Conservation (phyloP, 2,113 vertebrate species). For the Passer domesticus region DNA sequence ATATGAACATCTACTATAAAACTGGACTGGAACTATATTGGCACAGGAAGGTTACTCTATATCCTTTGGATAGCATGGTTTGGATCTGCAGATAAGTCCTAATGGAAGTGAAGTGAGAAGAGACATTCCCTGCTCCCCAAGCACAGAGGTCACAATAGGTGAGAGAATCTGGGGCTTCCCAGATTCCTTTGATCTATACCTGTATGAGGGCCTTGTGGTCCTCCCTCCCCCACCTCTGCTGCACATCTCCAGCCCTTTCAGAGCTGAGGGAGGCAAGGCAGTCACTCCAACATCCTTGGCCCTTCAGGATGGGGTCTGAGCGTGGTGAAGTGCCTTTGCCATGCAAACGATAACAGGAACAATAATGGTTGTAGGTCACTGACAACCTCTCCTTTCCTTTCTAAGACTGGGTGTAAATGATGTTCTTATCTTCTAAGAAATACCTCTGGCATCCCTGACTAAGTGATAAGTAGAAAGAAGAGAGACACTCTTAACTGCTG, state of each 20-base stretch:
- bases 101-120: background rate
- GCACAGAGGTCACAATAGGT: fast-evolving
- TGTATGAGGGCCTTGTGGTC: too few species aligned
- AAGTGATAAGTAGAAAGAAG: constrained; percentile 55
- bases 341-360: constrained; percentile 12
- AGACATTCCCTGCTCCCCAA: background rate
- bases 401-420: constrained; percentile 16
- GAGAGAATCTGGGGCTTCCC: background rate
- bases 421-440: constrained; percentile 53
- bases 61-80: background rate
- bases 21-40: background rate
- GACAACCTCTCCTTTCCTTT: constrained; percentile 20
- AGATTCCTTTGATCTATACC: background rate
- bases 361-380: constrained; percentile 1
- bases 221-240: background rate
- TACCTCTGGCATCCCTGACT: constrained; percentile 48
- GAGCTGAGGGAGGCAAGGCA: background rate
- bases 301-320: background rate
- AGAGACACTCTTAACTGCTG: constrained; percentile 57
- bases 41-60: background rate
- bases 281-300: background rate
- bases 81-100: background rate
- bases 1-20: background rate
- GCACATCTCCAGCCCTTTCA: background rate
- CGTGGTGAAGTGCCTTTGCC: background rate